Conservation (phyloP, 2,888 invertebrate genomes). For the Barypeithes pellucidus region DNA sequence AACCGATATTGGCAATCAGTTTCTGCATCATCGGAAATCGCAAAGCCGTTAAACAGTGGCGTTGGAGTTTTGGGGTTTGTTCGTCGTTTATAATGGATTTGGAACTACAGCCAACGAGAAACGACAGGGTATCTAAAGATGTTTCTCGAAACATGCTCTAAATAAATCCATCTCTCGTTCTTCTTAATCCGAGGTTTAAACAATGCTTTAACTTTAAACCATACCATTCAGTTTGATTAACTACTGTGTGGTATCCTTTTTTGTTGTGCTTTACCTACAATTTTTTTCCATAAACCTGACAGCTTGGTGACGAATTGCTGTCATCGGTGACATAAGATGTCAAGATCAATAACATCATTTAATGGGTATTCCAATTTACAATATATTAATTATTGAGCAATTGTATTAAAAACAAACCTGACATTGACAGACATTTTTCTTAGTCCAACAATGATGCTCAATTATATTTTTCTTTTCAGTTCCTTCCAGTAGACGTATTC, state of each 20-base stretch:
- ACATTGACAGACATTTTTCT: neutral
- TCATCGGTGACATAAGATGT: conserved; percentile 23
- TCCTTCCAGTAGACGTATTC: conserved; percentile 4
- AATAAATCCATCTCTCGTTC: too few species aligned
- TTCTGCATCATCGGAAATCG: too few species aligned
- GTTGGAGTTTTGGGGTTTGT: too few species aligned
- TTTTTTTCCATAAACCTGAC: neutral
- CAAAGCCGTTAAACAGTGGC: too few species aligned
- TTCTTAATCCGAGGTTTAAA: too few species aligned
- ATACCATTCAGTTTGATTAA: too few species aligned
- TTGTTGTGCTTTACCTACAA: neutral
- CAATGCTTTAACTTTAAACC: neutral
- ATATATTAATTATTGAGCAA: neutral
- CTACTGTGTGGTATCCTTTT: neutral
- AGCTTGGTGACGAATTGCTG: neutral
- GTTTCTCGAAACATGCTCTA: too few species aligned
- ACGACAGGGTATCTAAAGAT: too few species aligned
- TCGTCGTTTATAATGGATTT: too few species aligned
- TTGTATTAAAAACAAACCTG: neutral
- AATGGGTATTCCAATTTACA: conserved; percentile 11
- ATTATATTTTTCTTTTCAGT: conserved; percentile 20
- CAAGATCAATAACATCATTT: neutral
- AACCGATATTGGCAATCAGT: too few species aligned
- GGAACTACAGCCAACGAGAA: too few species aligned
- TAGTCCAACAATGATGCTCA: neutral